Evolutionary conservation across 2,797 vertebrate species (phyloP), one percentile per base, ranked within the genome.

Genomic region (Lycodopsis pacificus): DNA sequence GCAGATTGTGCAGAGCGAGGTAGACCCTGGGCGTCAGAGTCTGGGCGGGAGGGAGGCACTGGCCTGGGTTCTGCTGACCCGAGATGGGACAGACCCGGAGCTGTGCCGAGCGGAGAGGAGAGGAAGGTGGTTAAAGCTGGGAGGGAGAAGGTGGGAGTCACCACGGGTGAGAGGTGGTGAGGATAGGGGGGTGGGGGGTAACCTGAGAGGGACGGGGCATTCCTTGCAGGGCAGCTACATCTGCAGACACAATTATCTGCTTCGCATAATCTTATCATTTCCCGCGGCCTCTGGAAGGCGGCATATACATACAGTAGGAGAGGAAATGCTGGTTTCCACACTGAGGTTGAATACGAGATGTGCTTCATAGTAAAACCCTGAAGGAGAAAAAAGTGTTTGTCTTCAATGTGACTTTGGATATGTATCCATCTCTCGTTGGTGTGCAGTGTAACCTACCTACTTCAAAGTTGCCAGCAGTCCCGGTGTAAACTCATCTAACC

Each of bases 151-250:
- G 79, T 79, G 77, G 71, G 88, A 91, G 86, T 87, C 71, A 79
- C 80, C 75, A 86, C 65, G 83, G 80, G 79, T 82, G 81, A 86
- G 86, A 83, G 81, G 83, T 71, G 73, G 80, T 56, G 75, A 76
- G 80, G 86, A 88, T 76, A 84, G 84, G 88, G 80, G 73, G 54
- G 77, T n/a, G n/a, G 77, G 42, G 76, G 82, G 95, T 93, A 95
- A 95, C 91, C 85, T 79, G 94, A 96, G 94, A 94, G 86, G 87
- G 80, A 80, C 69, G 34, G 88, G 87, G 88, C 94, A 95, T 96
- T 96, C 94, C 90, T 92, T 75, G 56, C 88, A 95, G 93, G 93
- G 94, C 94, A 94, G 78, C 85, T 93, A 93, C 94, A 95, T 95
- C 93, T 95, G 94, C 32, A 70, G 91, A 94, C 92, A 92, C 91